Percentiles rank a stretch among this genome's conserved stretches.
phyloP scores from a whole-genome alignment of 2,888 invertebrate genomes.

The Seira ritae region DNA sequence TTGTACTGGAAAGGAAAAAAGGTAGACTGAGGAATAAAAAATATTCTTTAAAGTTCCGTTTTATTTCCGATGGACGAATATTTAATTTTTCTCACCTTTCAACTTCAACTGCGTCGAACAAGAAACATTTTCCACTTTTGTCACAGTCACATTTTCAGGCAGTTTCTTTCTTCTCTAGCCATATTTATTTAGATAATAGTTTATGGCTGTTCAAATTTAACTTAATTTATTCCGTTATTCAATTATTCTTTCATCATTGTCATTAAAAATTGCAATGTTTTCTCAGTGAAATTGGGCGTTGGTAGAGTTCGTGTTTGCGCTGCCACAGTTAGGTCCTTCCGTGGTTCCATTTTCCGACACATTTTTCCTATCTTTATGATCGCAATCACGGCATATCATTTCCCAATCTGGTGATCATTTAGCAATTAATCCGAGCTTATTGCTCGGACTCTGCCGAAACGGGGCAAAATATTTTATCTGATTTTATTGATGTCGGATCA shows the following conservation, averaged over 20 bases:
- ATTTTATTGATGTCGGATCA: conserved; percentile 4
- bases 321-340: background rate
- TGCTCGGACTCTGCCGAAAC: too few relatives aligned
- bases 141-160: background rate
- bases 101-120: background rate
- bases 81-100: background rate
- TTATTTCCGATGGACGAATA: too few relatives aligned
- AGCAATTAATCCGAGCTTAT: background rate
- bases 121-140: background rate
- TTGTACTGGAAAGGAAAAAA: too few relatives aligned
- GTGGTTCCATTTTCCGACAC: background rate
- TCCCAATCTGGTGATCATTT: background rate
- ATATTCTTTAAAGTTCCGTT: too few relatives aligned
- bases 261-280: too few relatives aligned
- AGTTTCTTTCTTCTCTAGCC: background rate
- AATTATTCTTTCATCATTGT: background rate
- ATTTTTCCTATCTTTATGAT: background rate
- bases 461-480: too few relatives aligned
- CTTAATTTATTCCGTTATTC: background rate
- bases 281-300: background rate
- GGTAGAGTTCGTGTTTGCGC: background rate
- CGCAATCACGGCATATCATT: background rate
- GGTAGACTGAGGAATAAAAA: too few relatives aligned
- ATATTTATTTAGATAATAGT: too few relatives aligned
- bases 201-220: too few relatives aligned